Evolutionary conservation across 2,113 vertebrate species (phyloP).

Genomic region (Gopherus evgoodei): DNA sequence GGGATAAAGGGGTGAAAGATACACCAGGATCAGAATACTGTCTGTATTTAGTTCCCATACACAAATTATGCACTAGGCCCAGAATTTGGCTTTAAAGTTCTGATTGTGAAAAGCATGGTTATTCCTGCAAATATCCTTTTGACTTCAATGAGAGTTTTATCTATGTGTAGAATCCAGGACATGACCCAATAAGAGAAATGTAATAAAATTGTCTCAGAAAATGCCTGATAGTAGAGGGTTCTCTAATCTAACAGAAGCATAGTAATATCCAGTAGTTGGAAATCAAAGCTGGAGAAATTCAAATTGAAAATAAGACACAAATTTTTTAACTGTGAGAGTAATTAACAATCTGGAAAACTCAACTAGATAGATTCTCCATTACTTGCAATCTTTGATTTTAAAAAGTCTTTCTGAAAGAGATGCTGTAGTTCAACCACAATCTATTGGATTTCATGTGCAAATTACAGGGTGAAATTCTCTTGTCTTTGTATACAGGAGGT

Average conservation of each 20-base stretch:
- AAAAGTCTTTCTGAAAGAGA: not conserved
- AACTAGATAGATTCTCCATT: not conserved
- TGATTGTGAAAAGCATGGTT: not conserved
- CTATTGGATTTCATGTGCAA: not conserved
- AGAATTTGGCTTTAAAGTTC: not conserved
- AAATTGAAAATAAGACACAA: not conserved
- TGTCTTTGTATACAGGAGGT: not conserved
- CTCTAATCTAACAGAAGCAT: not conserved
- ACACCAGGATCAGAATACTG: not conserved
- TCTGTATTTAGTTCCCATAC: not conserved
- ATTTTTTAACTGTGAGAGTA: not conserved
- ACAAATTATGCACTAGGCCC: accelerated
- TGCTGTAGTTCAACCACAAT: accelerated
- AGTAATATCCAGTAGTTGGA: not conserved
- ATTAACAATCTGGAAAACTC: accelerated
- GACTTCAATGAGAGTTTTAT: not conserved
- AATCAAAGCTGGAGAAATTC: not conserved
- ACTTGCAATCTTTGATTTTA: not conserved
- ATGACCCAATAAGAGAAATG: not conserved
- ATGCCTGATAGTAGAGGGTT: not conserved
- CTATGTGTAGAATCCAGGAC: not conserved
- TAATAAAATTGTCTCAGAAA: not conserved
- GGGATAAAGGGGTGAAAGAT: not conserved
- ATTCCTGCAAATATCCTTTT: not conserved
- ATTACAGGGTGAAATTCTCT: not conserved